Conservation (phyloP, 2,113 vertebrate genomes). For the Lanius collurio region DNA sequence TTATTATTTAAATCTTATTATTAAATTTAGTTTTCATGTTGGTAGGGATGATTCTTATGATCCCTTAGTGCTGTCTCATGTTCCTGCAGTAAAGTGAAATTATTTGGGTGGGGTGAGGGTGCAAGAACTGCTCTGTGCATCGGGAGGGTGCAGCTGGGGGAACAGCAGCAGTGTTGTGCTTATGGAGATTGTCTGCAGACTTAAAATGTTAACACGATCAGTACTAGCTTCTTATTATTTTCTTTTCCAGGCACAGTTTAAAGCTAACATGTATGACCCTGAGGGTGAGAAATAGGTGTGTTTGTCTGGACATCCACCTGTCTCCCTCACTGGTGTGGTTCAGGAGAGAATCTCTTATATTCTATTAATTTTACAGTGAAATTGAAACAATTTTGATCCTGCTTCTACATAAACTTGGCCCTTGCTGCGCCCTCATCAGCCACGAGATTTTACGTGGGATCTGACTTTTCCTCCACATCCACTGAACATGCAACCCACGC, state of each 20-base stretch:
- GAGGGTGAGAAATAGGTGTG: neutral
- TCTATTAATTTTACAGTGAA: neutral
- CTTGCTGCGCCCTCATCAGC: neutral
- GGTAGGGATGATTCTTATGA: neutral
- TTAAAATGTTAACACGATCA: neutral
- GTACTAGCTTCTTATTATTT: neutral
- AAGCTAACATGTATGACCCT: neutral
- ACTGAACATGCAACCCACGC: fast-evolving
- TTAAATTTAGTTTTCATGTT: neutral
- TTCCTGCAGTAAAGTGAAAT: neutral
- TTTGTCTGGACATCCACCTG: neutral
- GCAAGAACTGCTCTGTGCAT: fast-evolving
- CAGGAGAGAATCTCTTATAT: neutral
- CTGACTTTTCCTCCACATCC: neutral
- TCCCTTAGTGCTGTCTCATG: neutral
- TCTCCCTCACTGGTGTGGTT: neutral
- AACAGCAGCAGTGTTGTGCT: neutral
- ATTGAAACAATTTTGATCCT: neutral
- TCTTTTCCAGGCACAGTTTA: neutral
- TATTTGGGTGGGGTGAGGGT: neutral
- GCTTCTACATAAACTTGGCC: neutral
- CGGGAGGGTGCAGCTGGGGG: neutral
- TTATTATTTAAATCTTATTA: neutral
- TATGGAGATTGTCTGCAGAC: neutral
- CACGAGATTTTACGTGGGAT: neutral